Evolutionary conservation across 2,113 vertebrate species (phyloP).

Genomic region (Antechinus stuartii): DNA sequence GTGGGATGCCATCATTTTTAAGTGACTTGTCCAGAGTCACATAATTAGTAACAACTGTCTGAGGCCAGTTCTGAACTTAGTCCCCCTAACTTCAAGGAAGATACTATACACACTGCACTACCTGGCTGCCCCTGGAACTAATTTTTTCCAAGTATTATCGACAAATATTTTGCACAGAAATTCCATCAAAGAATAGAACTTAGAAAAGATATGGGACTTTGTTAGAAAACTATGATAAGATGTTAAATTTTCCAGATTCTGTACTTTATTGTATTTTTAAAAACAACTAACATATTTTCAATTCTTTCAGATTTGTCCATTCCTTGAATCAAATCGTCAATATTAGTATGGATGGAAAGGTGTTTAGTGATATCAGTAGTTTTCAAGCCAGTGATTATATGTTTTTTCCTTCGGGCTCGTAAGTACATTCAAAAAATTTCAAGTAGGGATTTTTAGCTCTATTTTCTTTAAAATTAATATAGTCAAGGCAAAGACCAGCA

Average conservation of each 20-base stretch:
- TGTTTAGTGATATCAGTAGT: conserved; percentile 58
- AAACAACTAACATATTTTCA: background rate
- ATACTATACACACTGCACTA: background rate
- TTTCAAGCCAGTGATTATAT: conserved; percentile 82
- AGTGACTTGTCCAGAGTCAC: background rate
- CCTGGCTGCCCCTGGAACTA: background rate
- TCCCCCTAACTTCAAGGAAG: background rate
- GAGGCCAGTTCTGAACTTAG: background rate
- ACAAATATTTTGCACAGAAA: background rate
- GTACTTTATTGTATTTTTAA: background rate
- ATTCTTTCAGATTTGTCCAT: conserved; percentile 91
- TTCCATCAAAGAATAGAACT: background rate
- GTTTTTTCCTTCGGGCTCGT: conserved; percentile 84
- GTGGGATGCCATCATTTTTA: background rate
- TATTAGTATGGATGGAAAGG: conserved; percentile 60
- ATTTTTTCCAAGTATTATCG: background rate
- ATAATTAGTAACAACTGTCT: no score
- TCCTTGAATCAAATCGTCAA: conserved; percentile 67
- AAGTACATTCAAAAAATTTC: conserved; percentile 73
- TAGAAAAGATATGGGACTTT: background rate
- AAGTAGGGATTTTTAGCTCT: background rate
- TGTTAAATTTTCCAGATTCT: background rate
- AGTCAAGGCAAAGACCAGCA: background rate
- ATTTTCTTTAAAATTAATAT: conserved; percentile 28
- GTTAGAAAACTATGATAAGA: background rate